Base-by-base conservation (phyloP, 1,140 invertebrate species). In the Caenorhabditis tropicalis region DNA sequence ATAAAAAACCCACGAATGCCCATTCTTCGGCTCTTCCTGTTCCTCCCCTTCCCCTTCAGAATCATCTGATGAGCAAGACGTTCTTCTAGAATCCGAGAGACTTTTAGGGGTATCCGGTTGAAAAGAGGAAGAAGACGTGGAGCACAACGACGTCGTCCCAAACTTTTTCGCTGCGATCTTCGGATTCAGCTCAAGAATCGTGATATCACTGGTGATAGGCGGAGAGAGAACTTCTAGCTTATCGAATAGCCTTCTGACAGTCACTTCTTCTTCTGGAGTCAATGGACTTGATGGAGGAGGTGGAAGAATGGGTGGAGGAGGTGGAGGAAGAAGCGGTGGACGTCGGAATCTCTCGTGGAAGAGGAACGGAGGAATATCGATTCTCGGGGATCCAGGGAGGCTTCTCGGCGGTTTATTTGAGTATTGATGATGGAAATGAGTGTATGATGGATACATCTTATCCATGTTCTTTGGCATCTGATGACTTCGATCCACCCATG, bases 401-500 rank as follows among this genome's bases (percentile, higher is more conserved):
- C n/a, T n/a, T n/a, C n/a, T n/a, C n/a, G n/a, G n/a, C n/a, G n/a
- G n/a, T n/a, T n/a, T n/a, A n/a, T n/a, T n/a, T n/a, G 65, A 43
- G 24, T 74, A 74, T n/a, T 74, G 65, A 74, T 74, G 65, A 74
- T 74, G 65, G 24, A 74, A 74, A n/a, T 43, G 33, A 24, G 65
- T 21, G n/a, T 74, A 74, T 2, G 65, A 74, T 7, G 36, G 33
- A n/a, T 24, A 74, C 65, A 43, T 74, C 0, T 7, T 15, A 74
- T 36, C 15, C 0, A 74, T 74, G 15, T 1, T 7, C 33, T 19
- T 65, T 36, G 65, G 65, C 33, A 74, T 74, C 4, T 74, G 65
- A 21, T 46, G n/a, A 21, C 33, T 74, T 24, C 65, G 36, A 43
- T 74, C 65, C 2, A 43, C 9, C 65, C 65, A 74, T 46, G n/a